phyloP scores from a whole-genome alignment of 1,140 invertebrate genomes.

The Parapsyche elsis region DNA sequence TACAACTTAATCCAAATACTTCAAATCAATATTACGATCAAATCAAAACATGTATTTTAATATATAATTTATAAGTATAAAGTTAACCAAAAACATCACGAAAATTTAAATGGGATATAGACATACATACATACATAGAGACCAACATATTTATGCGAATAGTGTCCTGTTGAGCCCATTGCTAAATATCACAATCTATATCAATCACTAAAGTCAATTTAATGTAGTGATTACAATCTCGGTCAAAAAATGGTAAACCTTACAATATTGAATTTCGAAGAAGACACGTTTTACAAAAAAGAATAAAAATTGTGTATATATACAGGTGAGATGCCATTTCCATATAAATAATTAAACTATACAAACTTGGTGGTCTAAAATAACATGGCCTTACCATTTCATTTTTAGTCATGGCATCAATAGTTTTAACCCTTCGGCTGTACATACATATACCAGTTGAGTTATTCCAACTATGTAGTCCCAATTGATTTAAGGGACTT shows the following conservation, averaged over 20 bases:
- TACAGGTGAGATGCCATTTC: background rate
- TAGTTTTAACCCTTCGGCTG: too few species aligned
- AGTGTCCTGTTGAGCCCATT: constrained; percentile 49
- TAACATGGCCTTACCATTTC: background rate
- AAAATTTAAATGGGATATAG: background rate
- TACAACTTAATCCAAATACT: background rate
- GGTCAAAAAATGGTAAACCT: constrained; percentile 46
- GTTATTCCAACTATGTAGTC: too few species aligned
- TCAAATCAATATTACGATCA: background rate
- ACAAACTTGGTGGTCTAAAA: background rate
- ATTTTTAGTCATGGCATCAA: background rate
- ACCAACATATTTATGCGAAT: background rate
- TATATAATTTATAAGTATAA: background rate
- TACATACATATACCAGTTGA: too few species aligned
- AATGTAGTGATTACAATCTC: constrained; percentile 52
- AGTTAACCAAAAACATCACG: background rate
- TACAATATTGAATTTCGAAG: constrained; percentile 55
- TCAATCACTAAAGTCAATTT: constrained; percentile 55
- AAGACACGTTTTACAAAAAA: constrained; percentile 52
- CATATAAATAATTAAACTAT: background rate
- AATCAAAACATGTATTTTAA: background rate
- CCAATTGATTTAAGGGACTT: too few species aligned
- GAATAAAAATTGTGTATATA: constrained; percentile 35
- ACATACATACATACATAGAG: background rate
- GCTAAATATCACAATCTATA: constrained; percentile 56